Percentiles rank a stretch among this genome's conserved stretches.
Evolutionary conservation across 2,888 invertebrate genomes (phyloP).

Genomic region (Agonopterix subpropinquella): DNA sequence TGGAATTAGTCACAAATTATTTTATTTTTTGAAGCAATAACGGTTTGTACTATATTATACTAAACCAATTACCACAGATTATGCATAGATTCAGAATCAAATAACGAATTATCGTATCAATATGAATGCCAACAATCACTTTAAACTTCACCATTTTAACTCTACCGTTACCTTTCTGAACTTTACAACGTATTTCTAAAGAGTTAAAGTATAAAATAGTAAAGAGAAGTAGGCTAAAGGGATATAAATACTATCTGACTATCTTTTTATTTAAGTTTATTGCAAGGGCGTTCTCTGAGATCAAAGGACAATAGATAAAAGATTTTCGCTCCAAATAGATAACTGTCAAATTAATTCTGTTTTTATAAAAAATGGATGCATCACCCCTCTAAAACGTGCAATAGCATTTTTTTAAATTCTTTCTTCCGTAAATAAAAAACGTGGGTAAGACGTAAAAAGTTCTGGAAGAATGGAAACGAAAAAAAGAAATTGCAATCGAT

Average conservation of each 20-base stretch:
- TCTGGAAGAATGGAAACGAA: constrained; percentile 17
- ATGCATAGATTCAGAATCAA: constrained; percentile 18
- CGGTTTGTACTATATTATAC: constrained; percentile 10
- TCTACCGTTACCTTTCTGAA: background rate
- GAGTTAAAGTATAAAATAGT: background rate
- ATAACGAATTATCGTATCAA: constrained; percentile 21
- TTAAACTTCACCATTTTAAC: background rate
- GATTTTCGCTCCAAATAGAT: constrained; percentile 45
- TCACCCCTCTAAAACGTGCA: constrained; percentile 53
- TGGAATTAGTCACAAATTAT: too few relatives aligned
- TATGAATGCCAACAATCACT: constrained; percentile 13
- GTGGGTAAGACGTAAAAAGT: constrained; percentile 46
- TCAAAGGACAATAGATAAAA: constrained; percentile 24
- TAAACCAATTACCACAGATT: constrained; percentile 20
- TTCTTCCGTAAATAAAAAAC: constrained; percentile 47
- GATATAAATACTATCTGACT: constrained; percentile 11
- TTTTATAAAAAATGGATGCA: constrained; percentile 22
- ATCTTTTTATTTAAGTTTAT: constrained; percentile 29
- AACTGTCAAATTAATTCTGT: constrained; percentile 51
- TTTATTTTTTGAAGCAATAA: constrained; percentile 1
- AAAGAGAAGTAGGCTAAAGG: background rate
- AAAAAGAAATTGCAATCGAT: constrained; percentile 9
- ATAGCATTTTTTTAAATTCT: constrained; percentile 30
- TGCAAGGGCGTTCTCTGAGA: constrained; percentile 49
- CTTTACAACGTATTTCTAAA: background rate